phyloP scores from a whole-genome alignment of 2,888 invertebrate genomes.

The Polyploca ridens region DNA sequence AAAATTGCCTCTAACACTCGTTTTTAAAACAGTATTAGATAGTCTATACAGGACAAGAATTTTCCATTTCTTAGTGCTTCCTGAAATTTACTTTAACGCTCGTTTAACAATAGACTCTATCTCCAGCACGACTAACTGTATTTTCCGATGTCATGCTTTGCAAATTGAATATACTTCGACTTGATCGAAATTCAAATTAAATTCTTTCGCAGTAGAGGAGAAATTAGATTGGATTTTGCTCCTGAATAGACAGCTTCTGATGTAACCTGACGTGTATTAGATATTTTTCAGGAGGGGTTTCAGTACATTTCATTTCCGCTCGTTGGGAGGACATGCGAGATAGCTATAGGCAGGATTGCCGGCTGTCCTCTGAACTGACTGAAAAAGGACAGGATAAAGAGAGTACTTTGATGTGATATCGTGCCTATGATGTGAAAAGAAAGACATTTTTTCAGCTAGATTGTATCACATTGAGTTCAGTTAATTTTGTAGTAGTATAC shows the following conservation, averaged over 20 bases:
- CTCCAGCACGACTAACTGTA: not conserved
- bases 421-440: not conserved
- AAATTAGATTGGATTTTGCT: slow-evolving; percentile 14
- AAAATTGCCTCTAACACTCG: not conserved
- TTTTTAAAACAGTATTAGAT: not conserved
- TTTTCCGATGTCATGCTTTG: not conserved
- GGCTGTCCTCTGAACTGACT: not conserved
- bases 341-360: slow-evolving; percentile 15
- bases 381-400: not conserved
- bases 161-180: not conserved
- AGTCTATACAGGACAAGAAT: not conserved
- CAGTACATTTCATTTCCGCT: slow-evolving; percentile 50
- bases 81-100: slow-evolving; percentile 3
- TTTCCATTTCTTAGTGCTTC: not conserved
- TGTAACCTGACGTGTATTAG: slow-evolving; percentile 39
- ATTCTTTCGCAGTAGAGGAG: slow-evolving; percentile 14
- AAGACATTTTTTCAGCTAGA: not conserved
- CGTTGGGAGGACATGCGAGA: slow-evolving; percentile 26
- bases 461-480: no score
- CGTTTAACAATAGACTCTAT: not conserved
- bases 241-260: slow-evolving; percentile 8
- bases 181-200: slow-evolving; percentile 19
- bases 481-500: no score
- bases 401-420: not conserved
- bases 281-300: slow-evolving; percentile 44